A percentile compares a stretch with the other conserved stretches of the same genome.
These are phyloP conservation scores for Balanococcus diminutus DNA, from an alignment of 2,888 invertebrate species.

Conservation along the genomic window DNA sequence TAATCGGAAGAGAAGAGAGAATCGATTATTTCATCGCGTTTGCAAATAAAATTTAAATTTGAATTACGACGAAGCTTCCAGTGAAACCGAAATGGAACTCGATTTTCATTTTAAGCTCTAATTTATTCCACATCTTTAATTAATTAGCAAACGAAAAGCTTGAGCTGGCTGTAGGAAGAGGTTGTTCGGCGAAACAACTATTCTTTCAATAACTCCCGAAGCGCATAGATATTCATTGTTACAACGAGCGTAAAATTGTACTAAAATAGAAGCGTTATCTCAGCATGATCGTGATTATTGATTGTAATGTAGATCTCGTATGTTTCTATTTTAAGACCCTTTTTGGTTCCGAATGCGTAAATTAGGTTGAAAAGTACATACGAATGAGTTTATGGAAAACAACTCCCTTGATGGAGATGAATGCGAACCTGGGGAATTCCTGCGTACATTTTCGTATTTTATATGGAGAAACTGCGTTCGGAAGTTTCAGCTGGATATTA, in stretches of 20 bases:
- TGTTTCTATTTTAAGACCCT: not conserved
- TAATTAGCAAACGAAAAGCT: conserved; percentile 29
- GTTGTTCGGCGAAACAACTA: conserved; percentile 6
- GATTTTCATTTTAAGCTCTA: not conserved
- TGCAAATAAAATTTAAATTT: conserved; percentile 6
- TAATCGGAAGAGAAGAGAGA: not conserved
- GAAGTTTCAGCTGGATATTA: not conserved
- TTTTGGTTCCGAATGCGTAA: not conserved
- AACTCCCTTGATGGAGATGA: conserved; percentile 30
- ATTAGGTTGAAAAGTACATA: not conserved
- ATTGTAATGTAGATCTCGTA: conserved; percentile 1
- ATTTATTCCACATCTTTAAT: conserved; percentile 14
- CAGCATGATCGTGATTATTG: not conserved
- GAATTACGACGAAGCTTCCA: not conserved
- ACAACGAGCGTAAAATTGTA: conserved; percentile 14
- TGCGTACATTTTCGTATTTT: conserved; percentile 13
- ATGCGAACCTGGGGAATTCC: conserved; percentile 15
- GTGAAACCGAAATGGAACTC: not conserved
- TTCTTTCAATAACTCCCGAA: conserved; percentile 8
- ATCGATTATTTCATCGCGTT: conserved; percentile 15
- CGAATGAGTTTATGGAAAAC: conserved; percentile 6
- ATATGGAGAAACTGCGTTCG: conserved; percentile 3
- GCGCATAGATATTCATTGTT: conserved; percentile 11
- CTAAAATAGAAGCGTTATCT: not conserved
- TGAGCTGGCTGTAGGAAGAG: not conserved